These are phyloP conservation scores for Trypoxylon attenuatum DNA, from an alignment of 2,888 invertebrate species.

Conservation along the genomic window DNA sequence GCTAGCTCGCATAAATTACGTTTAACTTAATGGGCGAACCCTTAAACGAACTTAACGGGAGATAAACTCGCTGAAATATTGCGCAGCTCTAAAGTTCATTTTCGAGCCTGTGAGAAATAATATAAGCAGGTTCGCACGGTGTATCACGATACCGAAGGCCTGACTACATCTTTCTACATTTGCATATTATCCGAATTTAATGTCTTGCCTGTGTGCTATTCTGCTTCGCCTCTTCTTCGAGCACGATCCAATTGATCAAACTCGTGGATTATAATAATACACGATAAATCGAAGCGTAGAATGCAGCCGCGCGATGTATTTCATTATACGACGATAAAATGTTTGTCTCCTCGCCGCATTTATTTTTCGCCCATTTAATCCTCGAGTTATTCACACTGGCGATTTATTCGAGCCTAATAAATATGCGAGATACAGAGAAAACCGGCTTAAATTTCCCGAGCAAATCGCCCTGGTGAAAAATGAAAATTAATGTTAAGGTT, in stretches of 20 bases:
- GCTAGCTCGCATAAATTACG: constrained; percentile 15
- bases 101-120: constrained; percentile 8
- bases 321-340: too few relatives aligned
- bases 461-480: too few relatives aligned
- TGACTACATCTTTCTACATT: neutral
- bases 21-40: constrained; percentile 21
- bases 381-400: too few relatives aligned
- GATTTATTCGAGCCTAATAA: too few relatives aligned
- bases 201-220: neutral
- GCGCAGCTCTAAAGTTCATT: constrained; percentile 11
- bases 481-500: too few relatives aligned
- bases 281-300: too few relatives aligned
- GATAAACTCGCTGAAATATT: constrained; percentile 18
- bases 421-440: too few relatives aligned
- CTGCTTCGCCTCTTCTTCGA: neutral
- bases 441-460: too few relatives aligned
- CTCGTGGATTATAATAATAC: too few relatives aligned
- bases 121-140: neutral
- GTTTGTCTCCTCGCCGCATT: too few relatives aligned
- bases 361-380: too few relatives aligned
- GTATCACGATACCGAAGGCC: neutral
- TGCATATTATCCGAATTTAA: neutral
- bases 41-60: constrained; percentile 16
- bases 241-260: neutral
- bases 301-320: too few relatives aligned